A percentile compares a stretch with the other conserved stretches of the same genome.
phyloP scores from a whole-genome alignment of 2,888 invertebrate genomes.

The Melinopterus prodromus region DNA sequence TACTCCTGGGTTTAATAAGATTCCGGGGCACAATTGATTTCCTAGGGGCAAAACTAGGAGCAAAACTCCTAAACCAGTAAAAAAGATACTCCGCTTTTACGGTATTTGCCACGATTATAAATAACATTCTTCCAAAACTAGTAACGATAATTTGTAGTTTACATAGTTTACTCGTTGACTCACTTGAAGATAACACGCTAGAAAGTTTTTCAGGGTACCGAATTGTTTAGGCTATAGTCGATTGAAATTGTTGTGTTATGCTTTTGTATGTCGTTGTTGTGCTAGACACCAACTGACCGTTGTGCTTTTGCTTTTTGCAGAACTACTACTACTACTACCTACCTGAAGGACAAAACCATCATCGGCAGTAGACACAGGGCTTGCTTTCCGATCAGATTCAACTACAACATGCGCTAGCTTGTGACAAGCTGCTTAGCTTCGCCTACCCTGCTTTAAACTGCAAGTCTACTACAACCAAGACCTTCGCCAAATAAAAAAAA shows the following conservation, averaged over 20 bases:
- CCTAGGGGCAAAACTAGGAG: no score
- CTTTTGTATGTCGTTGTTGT: background rate
- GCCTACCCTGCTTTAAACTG: conserved; percentile 57
- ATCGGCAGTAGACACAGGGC: conserved; percentile 55
- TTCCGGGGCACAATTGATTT: no score
- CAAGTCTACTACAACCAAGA: conserved; percentile 43
- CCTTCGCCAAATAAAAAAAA: background rate
- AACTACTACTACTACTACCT: conserved; percentile 32
- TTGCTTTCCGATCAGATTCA: conserved; percentile 50
- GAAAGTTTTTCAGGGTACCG: background rate
- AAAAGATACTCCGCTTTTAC: background rate
- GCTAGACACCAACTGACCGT: conserved; percentile 11
- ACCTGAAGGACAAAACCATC: conserved; percentile 47
- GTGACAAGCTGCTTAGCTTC: conserved; percentile 58
- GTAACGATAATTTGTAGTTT: no score
- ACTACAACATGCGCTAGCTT: conserved; percentile 57
- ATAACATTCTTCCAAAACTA: background rate
- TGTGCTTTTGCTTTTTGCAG: conserved; percentile 40
- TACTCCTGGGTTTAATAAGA: background rate
- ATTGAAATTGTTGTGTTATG: background rate
- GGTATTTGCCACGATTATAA: background rate
- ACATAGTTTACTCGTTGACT: background rate
- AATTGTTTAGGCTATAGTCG: background rate
- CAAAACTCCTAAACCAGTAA: background rate
- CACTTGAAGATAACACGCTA: background rate